phyloP scores from a whole-genome alignment of 2,797 vertebrate genomes.

The Rhyacichthys aspro region DNA sequence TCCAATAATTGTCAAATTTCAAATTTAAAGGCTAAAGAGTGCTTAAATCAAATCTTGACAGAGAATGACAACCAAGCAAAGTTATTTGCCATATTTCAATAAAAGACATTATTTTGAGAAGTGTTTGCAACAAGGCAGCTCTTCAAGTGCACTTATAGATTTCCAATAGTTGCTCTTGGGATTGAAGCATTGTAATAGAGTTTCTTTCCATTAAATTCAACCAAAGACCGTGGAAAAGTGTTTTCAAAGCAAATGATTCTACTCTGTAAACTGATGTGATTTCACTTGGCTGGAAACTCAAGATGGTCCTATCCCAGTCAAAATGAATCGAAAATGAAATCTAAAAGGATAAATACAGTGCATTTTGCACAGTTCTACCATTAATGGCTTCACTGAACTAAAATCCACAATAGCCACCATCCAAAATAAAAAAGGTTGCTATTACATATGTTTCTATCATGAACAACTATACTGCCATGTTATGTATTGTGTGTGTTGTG shows the following conservation, averaged over 20 bases:
- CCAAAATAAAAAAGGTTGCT: too few relatives aligned
- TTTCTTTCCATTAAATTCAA: slow-evolving; percentile 2
- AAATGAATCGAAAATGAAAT: not conserved
- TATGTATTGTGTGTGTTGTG: too few relatives aligned
- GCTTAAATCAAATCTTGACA: slow-evolving; percentile 53
- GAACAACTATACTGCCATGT: too few relatives aligned
- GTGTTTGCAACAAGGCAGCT: not conserved
- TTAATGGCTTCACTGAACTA: not conserved
- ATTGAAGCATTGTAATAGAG: not conserved
- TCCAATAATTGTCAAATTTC: slow-evolving; percentile 58
- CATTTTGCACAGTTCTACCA: not conserved
- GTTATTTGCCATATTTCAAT: slow-evolving; percentile 30
- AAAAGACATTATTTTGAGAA: slow-evolving; percentile 11
- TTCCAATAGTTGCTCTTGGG: slow-evolving; percentile 1
- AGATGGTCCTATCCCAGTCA: not conserved
- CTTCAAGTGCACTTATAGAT: not conserved
- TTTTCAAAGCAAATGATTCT: not conserved
- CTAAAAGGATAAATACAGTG: not conserved
- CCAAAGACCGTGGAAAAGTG: slow-evolving; percentile 2
- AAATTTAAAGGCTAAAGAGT: slow-evolving; percentile 45
- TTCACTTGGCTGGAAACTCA: not conserved
- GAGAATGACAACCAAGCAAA: slow-evolving; percentile 38
- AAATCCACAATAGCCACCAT: too few relatives aligned
- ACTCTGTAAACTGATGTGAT: not conserved
- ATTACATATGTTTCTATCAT: too few relatives aligned